Evolutionary conservation across 2,888 invertebrate genomes (phyloP).

Genomic region (Orthosia incerta): DNA sequence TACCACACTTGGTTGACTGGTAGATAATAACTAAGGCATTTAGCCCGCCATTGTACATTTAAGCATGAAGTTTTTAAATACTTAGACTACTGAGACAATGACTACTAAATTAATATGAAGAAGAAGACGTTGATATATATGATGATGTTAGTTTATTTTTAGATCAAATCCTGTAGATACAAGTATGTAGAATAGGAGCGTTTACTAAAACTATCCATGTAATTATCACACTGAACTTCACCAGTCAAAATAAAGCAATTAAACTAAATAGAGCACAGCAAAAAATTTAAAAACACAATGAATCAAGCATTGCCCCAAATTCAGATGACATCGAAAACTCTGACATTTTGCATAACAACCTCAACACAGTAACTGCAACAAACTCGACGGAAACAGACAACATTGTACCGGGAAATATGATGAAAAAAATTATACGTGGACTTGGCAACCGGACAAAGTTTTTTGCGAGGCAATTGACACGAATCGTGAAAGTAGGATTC

Average conservation of each 20-base stretch:
- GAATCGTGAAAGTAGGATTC: conserved; percentile 80
- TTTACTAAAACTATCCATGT: not conserved
- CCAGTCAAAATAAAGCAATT: not conserved
- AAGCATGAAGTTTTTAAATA: no score
- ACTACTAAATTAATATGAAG: no score
- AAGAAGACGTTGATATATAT: no score
- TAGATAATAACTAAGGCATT: no score
- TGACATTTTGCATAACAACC: conserved; percentile 44
- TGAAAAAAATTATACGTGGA: conserved; percentile 68
- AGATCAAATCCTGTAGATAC: no score
- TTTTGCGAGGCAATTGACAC: conserved; percentile 87
- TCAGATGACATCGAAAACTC: conserved; percentile 13
- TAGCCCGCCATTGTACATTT: no score
- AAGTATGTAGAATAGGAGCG: not conserved
- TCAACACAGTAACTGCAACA: conserved; percentile 37
- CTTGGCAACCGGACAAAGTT: conserved; percentile 83
- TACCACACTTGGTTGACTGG: no score
- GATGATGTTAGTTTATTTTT: no score
- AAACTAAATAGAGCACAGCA: conserved; percentile 13
- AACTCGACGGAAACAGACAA: conserved; percentile 28
- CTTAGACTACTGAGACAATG: no score
- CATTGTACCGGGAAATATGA: conserved; percentile 56
- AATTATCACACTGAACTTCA: not conserved
- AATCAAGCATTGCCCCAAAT: conserved; percentile 30
- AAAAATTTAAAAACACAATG: conserved; percentile 10